Percentiles rank a stretch among this genome's conserved stretches.
phyloP scores from a whole-genome alignment of 2,888 invertebrate genomes.

The Scaptomyza cyrtandrae region DNA sequence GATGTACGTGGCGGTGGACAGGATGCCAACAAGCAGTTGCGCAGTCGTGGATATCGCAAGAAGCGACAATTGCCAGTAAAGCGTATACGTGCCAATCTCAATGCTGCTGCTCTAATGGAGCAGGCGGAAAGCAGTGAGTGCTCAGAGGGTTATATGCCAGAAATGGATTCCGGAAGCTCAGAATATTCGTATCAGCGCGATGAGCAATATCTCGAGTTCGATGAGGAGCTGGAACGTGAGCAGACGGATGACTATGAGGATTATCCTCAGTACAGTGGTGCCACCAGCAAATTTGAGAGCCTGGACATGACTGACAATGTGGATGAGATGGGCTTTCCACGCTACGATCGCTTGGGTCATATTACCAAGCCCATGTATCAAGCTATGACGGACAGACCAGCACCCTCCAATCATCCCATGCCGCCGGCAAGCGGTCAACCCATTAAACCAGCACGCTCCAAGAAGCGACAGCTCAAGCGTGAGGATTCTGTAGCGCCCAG shows the following conservation, averaged over 20 bases:
- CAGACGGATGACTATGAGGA: constrained; percentile 87
- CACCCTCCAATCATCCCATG: constrained; percentile 82
- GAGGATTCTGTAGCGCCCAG: constrained; percentile 79
- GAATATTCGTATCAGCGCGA: constrained; percentile 86
- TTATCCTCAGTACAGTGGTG: constrained; percentile 84
- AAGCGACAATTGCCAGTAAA: constrained; percentile 86
- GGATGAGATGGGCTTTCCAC: constrained; percentile 88
- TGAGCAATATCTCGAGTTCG: constrained; percentile 84
- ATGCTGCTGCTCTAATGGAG: constrained; percentile 81
- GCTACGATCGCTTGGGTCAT: constrained; percentile 87
- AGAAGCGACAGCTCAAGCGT: constrained; percentile 83
- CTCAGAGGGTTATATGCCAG: constrained; percentile 89
- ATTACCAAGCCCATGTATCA: constrained; percentile 84
- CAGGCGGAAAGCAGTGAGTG: constrained; percentile 87
- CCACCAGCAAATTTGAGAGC: constrained; percentile 86
- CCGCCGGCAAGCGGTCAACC: constrained; percentile 84
- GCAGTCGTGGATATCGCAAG: constrained; percentile 89
- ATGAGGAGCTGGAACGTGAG: constrained; percentile 83
- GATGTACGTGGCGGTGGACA: constrained; percentile 87
- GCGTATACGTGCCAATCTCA: constrained; percentile 80
- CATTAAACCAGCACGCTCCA: constrained; percentile 84
- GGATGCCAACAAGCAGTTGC: constrained; percentile 88
- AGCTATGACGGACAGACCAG: constrained; percentile 59
- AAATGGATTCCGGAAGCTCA: constrained; percentile 87
- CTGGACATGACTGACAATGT: constrained; percentile 88